Evolutionary conservation across 1,140 invertebrate species (phyloP).

Genomic region (Orchesella cincta): DNA sequence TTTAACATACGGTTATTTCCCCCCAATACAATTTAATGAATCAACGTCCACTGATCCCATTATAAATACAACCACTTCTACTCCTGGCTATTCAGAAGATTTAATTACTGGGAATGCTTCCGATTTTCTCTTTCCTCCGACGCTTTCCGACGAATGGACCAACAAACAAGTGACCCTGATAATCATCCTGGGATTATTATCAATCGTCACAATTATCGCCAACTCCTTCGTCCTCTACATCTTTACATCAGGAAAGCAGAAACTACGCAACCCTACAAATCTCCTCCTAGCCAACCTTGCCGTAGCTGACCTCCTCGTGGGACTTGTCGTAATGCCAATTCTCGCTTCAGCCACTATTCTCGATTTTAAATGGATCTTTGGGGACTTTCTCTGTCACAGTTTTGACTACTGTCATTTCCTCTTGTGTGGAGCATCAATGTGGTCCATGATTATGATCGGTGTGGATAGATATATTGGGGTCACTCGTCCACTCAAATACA

Average conservation of each 20-base stretch:
- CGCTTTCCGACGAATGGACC: neutral
- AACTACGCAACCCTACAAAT: slow-evolving; percentile 59
- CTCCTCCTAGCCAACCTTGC: slow-evolving; percentile 59
- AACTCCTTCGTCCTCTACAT: slow-evolving; percentile 55
- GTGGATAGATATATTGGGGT: neutral
- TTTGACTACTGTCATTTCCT: neutral
- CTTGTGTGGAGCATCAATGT: neutral
- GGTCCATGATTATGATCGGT: neutral
- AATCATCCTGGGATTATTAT: slow-evolving; percentile 50
- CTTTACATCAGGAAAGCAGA: slow-evolving; percentile 55
- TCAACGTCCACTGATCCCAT: no score
- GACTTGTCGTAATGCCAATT: slow-evolving; percentile 57
- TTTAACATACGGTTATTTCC: no score
- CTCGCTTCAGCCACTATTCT: slow-evolving; percentile 56
- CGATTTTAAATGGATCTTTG: slow-evolving; percentile 56
- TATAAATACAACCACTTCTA: no score
- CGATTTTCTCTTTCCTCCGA: no score
- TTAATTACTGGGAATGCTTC: no score
- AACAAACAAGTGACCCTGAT: neutral
- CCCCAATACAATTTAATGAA: no score
- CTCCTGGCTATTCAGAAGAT: no score
- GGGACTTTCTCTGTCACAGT: slow-evolving; percentile 52
- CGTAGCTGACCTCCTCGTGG: slow-evolving; percentile 58
- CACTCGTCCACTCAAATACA: neutral
- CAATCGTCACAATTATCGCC: slow-evolving; percentile 53